phyloP scores from a whole-genome alignment of 2,888 invertebrate species.

The Chaetogeoica ovagalla region DNA sequence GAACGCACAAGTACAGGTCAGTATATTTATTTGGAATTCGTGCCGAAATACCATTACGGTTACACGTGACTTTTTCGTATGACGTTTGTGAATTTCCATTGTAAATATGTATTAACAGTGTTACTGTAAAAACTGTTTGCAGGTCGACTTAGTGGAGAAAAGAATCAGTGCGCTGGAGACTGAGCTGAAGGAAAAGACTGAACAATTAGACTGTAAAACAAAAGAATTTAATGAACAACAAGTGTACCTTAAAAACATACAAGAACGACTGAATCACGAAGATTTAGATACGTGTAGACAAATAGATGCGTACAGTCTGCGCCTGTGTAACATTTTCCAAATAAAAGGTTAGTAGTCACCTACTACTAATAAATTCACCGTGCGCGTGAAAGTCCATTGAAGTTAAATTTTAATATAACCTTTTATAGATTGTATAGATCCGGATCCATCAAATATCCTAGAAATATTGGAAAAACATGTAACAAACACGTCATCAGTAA shows the following conservation, averaged over 20 bases:
- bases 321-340: constrained; percentile 35
- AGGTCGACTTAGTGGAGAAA: constrained; percentile 47
- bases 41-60: background rate
- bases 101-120: no score
- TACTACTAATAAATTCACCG: background rate
- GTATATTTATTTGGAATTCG: constrained; percentile 58
- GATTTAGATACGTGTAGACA: constrained; percentile 23
- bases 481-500: constrained; percentile 70
- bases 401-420: background rate
- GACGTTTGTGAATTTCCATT: no score
- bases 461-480: constrained; percentile 64
- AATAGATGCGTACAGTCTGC: constrained; percentile 39
- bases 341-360: constrained; percentile 38
- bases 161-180: constrained; percentile 43
- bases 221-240: constrained; percentile 46
- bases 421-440: constrained; percentile 42
- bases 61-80: background rate
- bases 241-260: constrained; percentile 40
- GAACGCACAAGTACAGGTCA: constrained; percentile 67
- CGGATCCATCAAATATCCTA: constrained; percentile 53
- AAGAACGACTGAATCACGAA: constrained; percentile 45
- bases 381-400: background rate
- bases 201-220: constrained; percentile 48
- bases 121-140: no score
- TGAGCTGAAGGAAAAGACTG: constrained; percentile 52